A percentile compares a stretch with the other conserved stretches of the same genome.
These are phyloP conservation scores for Eptesicus fuscus DNA, from an alignment of 2,113 vertebrate genomes.

Conservation along the genomic window DNA sequence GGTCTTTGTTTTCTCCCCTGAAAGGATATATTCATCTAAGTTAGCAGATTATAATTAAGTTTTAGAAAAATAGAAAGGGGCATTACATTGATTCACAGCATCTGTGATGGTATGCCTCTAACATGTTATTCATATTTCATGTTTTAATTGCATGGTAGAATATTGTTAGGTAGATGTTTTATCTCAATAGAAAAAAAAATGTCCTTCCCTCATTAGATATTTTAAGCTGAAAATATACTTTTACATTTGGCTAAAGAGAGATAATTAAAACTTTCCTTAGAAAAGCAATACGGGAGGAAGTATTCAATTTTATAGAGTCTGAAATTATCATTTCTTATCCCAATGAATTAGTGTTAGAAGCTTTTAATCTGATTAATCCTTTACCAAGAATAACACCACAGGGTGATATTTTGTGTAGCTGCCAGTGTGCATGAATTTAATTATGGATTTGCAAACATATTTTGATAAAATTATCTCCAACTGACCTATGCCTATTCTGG, in stretches of 20 bases:
- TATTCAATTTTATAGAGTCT: slow-evolving; percentile 17
- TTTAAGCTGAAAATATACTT: slow-evolving; percentile 43
- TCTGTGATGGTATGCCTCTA: slow-evolving; percentile 7
- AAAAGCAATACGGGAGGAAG: slow-evolving; percentile 42
- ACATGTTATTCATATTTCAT: slow-evolving; percentile 42
- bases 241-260: slow-evolving; percentile 20
- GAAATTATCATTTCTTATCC: slow-evolving; percentile 59
- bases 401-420: slow-evolving; percentile 49
- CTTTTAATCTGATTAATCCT: slow-evolving; percentile 71
- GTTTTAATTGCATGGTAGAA: slow-evolving; percentile 23
- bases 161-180: neutral
- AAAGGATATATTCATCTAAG: slow-evolving; percentile 18
- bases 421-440: slow-evolving; percentile 47
- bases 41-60: neutral
- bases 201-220: neutral
- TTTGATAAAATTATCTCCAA: slow-evolving; percentile 47
- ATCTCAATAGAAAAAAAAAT: neutral
- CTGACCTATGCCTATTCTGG: slow-evolving; percentile 13
- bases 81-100: neutral
- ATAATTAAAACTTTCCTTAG: slow-evolving; percentile 55
- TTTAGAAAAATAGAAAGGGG: neutral
- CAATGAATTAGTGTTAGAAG: slow-evolving; percentile 54
- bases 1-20: neutral
- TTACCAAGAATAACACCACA: slow-evolving; percentile 31
- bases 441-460: slow-evolving; percentile 65